Evolutionary conservation across 2,113 vertebrate species (phyloP).

Genomic region (Hypanus sabinus): DNA sequence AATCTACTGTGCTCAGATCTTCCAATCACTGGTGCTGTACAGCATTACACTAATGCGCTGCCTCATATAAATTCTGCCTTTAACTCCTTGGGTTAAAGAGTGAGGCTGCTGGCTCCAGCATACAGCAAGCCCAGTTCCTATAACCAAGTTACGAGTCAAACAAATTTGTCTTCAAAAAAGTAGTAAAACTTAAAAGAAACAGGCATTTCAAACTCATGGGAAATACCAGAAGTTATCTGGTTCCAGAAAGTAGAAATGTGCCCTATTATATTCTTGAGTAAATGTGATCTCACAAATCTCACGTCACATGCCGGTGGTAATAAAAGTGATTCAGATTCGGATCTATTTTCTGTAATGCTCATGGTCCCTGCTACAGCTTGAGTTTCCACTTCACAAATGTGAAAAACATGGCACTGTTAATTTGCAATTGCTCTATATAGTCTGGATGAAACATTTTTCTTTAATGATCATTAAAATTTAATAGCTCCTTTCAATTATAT

Average conservation of each 20-base stretch:
- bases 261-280: neutral
- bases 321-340: too few relatives aligned
- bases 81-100: neutral
- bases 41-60: too few relatives aligned
- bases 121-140: neutral
- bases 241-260: neutral
- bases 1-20: too few relatives aligned
- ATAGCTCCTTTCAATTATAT: neutral
- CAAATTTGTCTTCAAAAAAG: neutral
- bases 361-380: neutral
- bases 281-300: too few relatives aligned
- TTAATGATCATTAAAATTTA: conserved; percentile 16
- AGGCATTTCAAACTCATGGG: neutral
- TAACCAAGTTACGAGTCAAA: neutral
- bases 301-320: too few relatives aligned
- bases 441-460: neutral
- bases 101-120: neutral
- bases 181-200: neutral
- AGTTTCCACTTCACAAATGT: neutral
- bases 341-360: neutral
- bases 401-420: neutral
- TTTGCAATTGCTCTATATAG: neutral
- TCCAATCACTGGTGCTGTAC: too few relatives aligned
- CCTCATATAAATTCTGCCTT: neutral
- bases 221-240: neutral